These are phyloP conservation scores for Ispidina lecontei DNA, from an alignment of 2,797 vertebrate genomes.

Conservation along the genomic window DNA sequence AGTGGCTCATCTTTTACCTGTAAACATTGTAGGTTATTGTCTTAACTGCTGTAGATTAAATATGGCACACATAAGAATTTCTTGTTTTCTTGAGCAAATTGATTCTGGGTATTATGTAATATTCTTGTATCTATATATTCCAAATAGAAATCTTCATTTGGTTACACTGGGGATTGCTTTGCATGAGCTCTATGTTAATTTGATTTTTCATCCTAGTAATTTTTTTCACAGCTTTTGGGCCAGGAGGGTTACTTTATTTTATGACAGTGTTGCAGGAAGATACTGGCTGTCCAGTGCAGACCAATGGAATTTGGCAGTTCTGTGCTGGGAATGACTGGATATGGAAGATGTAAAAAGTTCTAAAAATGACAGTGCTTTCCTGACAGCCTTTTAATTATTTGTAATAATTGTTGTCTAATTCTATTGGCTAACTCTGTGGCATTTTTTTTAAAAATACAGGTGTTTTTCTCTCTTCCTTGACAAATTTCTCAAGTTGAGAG, in stretches of 20 bases:
- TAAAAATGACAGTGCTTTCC: not conserved
- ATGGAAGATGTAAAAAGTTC: not conserved
- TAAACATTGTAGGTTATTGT: not conserved
- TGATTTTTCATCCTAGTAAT: not conserved
- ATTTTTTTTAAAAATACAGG: not conserved
- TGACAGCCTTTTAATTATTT: not conserved
- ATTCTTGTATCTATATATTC: not conserved
- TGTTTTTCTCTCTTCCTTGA: not conserved
- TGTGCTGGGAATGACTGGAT: not conserved
- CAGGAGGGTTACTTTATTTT: not conserved
- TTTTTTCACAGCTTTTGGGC: not conserved
- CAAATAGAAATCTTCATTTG: not conserved
- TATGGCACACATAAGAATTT: rapidly evolving
- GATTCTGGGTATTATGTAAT: not conserved
- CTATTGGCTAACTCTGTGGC: not conserved
- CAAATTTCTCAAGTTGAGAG: not conserved
- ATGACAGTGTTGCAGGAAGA: not conserved
- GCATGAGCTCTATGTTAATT: not conserved
- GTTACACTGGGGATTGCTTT: not conserved
- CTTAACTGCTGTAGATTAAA: not conserved
- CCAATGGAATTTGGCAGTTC: not conserved
- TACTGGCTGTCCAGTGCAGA: not conserved
- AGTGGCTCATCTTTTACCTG: not conserved
- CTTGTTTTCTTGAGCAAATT: not conserved
- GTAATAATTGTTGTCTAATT: not conserved